phyloP scores from a whole-genome alignment of 92 coral and sea anemone species.

The Muricea muricata region DNA sequence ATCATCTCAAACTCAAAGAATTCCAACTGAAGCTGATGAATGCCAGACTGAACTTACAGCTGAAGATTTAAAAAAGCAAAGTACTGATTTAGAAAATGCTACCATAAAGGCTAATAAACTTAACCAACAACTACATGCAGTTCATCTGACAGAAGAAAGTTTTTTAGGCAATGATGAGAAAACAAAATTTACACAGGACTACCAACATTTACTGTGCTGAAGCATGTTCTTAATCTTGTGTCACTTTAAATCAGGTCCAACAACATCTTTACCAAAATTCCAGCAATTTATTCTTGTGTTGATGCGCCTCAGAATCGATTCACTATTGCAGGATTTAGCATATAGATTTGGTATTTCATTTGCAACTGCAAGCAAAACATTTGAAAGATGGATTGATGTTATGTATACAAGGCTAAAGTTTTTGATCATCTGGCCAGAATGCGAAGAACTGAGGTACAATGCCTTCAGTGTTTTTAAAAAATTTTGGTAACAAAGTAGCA shows the following conservation, averaged over 20 bases:
- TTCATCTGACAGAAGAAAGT: slow-evolving; percentile 26
- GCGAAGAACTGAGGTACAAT: slow-evolving; percentile 38
- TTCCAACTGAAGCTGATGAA: too few species aligned
- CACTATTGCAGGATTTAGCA: slow-evolving; percentile 15
- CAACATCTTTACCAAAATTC: slow-evolving; percentile 3
- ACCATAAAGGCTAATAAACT: too few species aligned
- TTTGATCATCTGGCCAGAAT: slow-evolving; percentile 19
- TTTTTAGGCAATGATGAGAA: slow-evolving; percentile 40
- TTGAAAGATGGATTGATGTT: not conserved
- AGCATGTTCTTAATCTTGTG: slow-evolving; percentile 20
- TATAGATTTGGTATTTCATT: slow-evolving; percentile 26
- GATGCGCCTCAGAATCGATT: slow-evolving; percentile 23
- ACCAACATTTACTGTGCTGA: slow-evolving; percentile 26
- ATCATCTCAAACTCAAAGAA: too few species aligned
- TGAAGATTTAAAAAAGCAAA: too few species aligned
- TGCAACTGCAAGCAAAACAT: slow-evolving; percentile 23
- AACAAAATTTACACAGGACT: slow-evolving; percentile 47
- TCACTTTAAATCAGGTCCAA: slow-evolving; percentile 29
- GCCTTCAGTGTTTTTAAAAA: slow-evolving; percentile 34
- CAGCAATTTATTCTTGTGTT: slow-evolving; percentile 13
- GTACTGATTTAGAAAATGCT: too few species aligned
- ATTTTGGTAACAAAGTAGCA: slow-evolving; percentile 26
- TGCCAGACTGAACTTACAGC: too few species aligned
- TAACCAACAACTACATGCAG: too few species aligned
- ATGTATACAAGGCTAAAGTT: slow-evolving; percentile 31